A percentile compares a stretch with the other conserved stretches of the same genome.
These are phyloP conservation scores for Anser cygnoides DNA, from an alignment of 2,113 vertebrate genomes.

Conservation along the genomic window DNA sequence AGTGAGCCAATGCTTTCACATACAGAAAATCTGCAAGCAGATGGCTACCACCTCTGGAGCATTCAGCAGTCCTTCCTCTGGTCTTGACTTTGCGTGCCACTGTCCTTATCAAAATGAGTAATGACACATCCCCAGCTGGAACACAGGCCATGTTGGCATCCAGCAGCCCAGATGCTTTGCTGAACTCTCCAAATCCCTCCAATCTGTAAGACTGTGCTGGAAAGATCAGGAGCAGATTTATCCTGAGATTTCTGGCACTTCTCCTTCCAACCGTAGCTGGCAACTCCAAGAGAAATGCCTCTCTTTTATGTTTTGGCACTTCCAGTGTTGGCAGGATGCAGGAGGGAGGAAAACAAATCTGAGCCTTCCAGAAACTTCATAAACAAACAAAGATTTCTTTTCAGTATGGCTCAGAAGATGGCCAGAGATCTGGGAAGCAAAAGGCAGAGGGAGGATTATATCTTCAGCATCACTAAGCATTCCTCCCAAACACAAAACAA, in stretches of 20 bases:
- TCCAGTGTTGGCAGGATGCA: not conserved
- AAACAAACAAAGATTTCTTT: conserved; percentile 51
- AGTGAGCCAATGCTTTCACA: not conserved
- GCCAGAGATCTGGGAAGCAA: conserved; percentile 11
- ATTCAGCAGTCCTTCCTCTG: not conserved
- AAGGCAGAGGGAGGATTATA: not conserved
- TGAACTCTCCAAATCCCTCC: not conserved
- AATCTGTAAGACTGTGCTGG: not conserved
- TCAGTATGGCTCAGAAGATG: not conserved
- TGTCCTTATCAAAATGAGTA: not conserved
- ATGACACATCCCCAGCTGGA: conserved; percentile 6
- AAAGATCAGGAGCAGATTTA: conserved; percentile 48
- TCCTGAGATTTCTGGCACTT: conserved; percentile 2
- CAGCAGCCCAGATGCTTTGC: not conserved
- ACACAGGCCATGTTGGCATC: not conserved
- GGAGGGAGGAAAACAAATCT: conserved; percentile 13
- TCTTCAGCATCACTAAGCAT: not conserved
- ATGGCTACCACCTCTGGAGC: not conserved
- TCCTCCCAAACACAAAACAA: not conserved
- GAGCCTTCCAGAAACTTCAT: conserved; percentile 33
- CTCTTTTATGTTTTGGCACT: conserved; percentile 39
- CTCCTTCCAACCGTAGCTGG: not conserved
- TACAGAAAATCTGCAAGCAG: not conserved
- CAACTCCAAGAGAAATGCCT: not conserved
- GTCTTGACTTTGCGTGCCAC: not conserved